Percentiles rank a stretch among this genome's conserved stretches.
Conservation (phyloP, 2,797 vertebrate genomes). For the Neomorphus geoffroyi region DNA sequence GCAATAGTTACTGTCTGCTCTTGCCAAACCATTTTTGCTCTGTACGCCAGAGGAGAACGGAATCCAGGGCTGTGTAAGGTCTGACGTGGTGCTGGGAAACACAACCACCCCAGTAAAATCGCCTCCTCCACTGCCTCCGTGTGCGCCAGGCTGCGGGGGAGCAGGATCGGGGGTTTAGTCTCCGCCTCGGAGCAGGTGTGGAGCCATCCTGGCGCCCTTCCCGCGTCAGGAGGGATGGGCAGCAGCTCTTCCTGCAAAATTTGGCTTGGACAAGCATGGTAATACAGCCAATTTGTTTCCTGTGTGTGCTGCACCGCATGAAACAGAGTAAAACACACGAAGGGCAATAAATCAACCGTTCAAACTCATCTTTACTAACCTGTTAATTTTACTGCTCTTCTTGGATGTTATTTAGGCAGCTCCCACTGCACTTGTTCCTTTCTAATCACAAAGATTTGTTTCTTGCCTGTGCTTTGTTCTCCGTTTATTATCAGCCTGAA, state of each 20-base stretch:
- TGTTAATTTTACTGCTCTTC: background rate
- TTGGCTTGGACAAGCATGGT: background rate
- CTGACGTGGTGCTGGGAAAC: background rate
- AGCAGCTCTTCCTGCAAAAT: background rate
- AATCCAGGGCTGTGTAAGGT: background rate
- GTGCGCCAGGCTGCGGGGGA: fast-evolving
- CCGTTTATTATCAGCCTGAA: background rate
- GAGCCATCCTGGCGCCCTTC: background rate
- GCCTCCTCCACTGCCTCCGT: fast-evolving
- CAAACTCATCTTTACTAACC: background rate
- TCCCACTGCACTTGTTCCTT: background rate
- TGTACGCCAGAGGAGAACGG: background rate
- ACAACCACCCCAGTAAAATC: no score
- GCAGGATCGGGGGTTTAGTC: background rate
- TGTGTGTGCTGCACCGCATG: background rate
- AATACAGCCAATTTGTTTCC: background rate
- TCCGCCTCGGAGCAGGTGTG: fast-evolving
- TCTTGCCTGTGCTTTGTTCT: background rate
- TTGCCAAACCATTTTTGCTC: background rate
- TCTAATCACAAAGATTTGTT: background rate
- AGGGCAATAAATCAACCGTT: background rate
- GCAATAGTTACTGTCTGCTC: background rate
- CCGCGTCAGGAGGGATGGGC: background rate
- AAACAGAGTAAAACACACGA: background rate
- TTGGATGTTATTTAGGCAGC: background rate